Base-by-base conservation (phyloP, 2,888 invertebrate species). In the Margaritifera margaritifera region DNA sequence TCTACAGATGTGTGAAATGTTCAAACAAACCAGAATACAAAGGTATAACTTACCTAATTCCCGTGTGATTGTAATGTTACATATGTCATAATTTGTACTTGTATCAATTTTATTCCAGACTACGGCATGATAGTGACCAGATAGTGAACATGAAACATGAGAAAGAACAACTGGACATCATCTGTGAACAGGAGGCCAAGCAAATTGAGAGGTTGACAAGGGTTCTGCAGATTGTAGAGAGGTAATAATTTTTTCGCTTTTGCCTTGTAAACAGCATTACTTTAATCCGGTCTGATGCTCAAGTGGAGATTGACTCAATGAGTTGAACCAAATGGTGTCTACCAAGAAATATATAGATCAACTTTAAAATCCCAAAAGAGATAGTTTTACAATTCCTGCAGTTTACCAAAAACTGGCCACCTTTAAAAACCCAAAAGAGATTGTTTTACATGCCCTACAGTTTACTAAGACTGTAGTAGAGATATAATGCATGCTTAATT, bases 131-230 rank as follows among this genome's bases (percentile, higher is more conserved):
- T 11, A 93, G 94, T 82, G 97, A 98, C 86, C 92, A 94, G 80
- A 93, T 95, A 8, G 92, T 95, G 0, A 93, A 94, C 0, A 90
- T 98, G 25, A 93, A 94, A 80, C 93, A 95, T 70, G 98, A 99
- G 86, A 92, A 94, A 63, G 92, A 93, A 25, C 93, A 93, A 66
- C 91, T 96, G 64, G 92, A 92, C 64, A 92, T 92, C 64, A 91
- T 94, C 51, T 90, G 96, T 24, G 91, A 92, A 6, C 93, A 94
- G 52, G 96, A 97, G 83, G 93, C 94, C 56, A 91, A 92, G 64
- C 93, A 95, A 66, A 93, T 96, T 52, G 90, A 91, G n/a, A 93
- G 93, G 1, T 90, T 98, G 69, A 92, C 94, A 80, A 92, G 92
- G 59, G 93, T 96, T 0, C 87, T 95, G 50, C 88, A 91, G 2